phyloP scores from a whole-genome alignment of 1,140 invertebrate genomes.

The Pseudomyrmex sp. region DNA sequence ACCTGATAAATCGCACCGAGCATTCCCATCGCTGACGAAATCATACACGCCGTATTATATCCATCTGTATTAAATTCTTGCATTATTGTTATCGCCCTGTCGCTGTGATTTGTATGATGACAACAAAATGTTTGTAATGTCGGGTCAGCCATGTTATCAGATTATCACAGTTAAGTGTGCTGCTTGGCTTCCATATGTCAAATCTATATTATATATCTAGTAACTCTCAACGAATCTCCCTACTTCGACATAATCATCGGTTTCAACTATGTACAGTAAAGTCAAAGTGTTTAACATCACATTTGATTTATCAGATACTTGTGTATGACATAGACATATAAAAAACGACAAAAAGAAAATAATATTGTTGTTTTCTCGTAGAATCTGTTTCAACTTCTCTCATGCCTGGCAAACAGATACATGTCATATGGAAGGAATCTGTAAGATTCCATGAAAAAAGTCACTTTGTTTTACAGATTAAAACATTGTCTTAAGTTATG shows the following conservation, averaged over 20 bases:
- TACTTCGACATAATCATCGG: conserved; percentile 84
- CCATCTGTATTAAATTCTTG: conserved; percentile 89
- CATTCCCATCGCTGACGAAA: conserved; percentile 90
- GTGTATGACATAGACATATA: conserved; percentile 90
- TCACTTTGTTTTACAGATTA: no score
- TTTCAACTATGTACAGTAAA: conserved; percentile 91
- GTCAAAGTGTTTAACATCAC: conserved; percentile 98
- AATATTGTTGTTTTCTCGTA: conserved; percentile 84
- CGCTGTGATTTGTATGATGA: conserved; percentile 88
- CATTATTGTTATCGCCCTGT: conserved; percentile 87
- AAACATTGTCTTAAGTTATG: no score
- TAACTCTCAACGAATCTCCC: no score
- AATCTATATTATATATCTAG: no score
- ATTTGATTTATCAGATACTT: conserved; percentile 97
- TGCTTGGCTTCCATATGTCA: background rate
- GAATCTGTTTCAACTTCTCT: background rate
- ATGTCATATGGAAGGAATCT: background rate
- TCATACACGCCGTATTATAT: conserved; percentile 90
- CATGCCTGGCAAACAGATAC: background rate
- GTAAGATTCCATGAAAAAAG: background rate
- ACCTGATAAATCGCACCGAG: conserved; percentile 91
- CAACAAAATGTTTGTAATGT: conserved; percentile 93
- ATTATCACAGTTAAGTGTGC: conserved; percentile 22
- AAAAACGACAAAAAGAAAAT: conserved; percentile 99
- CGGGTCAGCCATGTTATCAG: conserved; percentile 89